Conservation (phyloP, 2,797 vertebrate genomes). For the Siniperca obscura region DNA sequence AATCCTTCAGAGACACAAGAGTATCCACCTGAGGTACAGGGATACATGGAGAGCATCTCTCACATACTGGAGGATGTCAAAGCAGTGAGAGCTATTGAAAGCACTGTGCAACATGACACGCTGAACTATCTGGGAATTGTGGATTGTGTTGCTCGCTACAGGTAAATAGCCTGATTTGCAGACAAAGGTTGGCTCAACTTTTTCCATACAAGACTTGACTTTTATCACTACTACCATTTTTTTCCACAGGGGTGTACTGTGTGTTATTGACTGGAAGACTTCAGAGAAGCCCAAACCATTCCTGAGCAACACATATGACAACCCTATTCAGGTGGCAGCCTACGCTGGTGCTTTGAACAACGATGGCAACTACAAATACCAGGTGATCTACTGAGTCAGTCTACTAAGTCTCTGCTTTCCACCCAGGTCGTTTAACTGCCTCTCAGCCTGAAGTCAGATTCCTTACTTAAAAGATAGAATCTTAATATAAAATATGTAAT, state of each 20-base stretch:
- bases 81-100: slow-evolving; percentile 90
- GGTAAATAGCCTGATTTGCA: slow-evolving; percentile 76
- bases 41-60: slow-evolving; percentile 90
- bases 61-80: slow-evolving; percentile 88
- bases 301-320: slow-evolving; percentile 93
- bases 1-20: slow-evolving; percentile 60
- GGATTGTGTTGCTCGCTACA: slow-evolving; percentile 95
- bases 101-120: slow-evolving; percentile 87
- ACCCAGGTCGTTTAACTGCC: neutral
- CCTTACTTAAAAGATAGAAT: neutral
- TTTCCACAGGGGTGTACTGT: slow-evolving; percentile 87
- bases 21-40: slow-evolving; percentile 68
- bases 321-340: slow-evolving; percentile 94
- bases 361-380: slow-evolving; percentile 93
- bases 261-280: slow-evolving; percentile 98
- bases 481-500: no score
- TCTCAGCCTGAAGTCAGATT: slow-evolving; percentile 1
- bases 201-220: neutral
- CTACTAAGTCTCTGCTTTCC: neutral
- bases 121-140: slow-evolving; percentile 92
- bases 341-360: slow-evolving; percentile 94
- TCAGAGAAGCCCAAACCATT: slow-evolving; percentile 94
- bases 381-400: slow-evolving; percentile 79
- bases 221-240: neutral
- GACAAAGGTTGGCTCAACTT: neutral